Evolutionary conservation across 2,113 vertebrate species (phyloP), one percentile per base, ranked within the genome.

Genomic region (Mungos mungo): DNA sequence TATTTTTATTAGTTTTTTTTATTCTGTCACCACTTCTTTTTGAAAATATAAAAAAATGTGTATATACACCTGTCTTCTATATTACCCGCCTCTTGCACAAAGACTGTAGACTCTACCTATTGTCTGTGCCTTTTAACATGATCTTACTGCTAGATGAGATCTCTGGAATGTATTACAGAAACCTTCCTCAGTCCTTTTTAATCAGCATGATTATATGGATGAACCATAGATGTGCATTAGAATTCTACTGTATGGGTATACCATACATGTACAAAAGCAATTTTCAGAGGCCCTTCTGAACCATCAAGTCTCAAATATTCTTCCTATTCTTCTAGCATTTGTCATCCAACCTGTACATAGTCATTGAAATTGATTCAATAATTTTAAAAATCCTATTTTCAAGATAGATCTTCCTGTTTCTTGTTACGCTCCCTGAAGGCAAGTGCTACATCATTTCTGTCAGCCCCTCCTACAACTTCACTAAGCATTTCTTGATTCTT

Each of bases 281-380:
- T 94, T 97, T 92, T 93, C 54, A 77, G 91, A 76, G 77, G 14
- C 7, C 38, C 54, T 83, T 91, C 69, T 81, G 91, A 93, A 66
- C 54, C 38, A 85, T 84, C 41, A 84, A 95, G 83, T 87, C 47
- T 60, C 79, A 90, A 88, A 89, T 82, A 89, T 74, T 85, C 69
- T 81, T 65, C 94, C 71, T 33, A 89, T 50, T 18, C 84, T 83
- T 80, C 29, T 29, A 68, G 23, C 63, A 89, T 92, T 72, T 96
- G 54, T 95, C 41, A 93, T 29, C 47, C 92, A 81, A 52, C 65
- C 14, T 85, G 35, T 57, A 79, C 33, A 50, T 41, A 92, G 66
- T 72, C 71, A 93, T 9, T 92, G 47, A 95, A 91, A 92, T 50
- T 15, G 52, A 97, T 74, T 63, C 65, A 94, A 54, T 96, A 79